Conservation (phyloP, 2,113 vertebrate species). For the Puffinus mauretanicus region DNA sequence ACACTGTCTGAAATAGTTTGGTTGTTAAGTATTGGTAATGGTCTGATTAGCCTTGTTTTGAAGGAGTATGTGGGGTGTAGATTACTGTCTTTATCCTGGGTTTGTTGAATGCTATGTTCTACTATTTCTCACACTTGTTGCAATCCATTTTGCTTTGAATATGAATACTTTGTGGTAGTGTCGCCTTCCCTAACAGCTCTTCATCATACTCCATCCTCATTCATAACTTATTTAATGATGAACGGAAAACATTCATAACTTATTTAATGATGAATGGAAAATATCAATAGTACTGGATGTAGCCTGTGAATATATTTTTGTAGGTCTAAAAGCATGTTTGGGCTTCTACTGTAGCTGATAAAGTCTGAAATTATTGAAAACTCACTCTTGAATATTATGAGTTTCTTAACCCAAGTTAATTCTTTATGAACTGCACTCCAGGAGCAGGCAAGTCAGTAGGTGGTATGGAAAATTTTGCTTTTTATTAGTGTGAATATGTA, state of each 20-base stretch:
- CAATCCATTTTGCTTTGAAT: neutral
- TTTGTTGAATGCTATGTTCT: neutral
- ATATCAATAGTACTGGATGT: neutral
- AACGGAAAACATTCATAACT: neutral
- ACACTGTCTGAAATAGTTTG: neutral
- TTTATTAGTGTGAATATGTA: neutral
- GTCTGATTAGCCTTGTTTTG: neutral
- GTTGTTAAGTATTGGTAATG: neutral
- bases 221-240: neutral
- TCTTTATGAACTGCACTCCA: neutral
- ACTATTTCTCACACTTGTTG: neutral
- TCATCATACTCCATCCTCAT: neutral
- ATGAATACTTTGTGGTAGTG: neutral
- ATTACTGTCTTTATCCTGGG: neutral
- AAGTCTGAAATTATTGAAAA: conserved; percentile 16
- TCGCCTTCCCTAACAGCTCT: neutral
- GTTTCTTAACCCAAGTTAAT: neutral
- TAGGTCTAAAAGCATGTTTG: neutral
- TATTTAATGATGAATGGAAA: neutral
- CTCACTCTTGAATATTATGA: neutral
- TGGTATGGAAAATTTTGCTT: neutral
- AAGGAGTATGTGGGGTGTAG: neutral
- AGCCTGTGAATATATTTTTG: neutral
- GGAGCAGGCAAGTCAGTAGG: neutral
- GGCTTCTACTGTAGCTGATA: neutral